Percentiles rank a stretch among this genome's conserved stretches.
phyloP scores from a whole-genome alignment of 2,888 invertebrate genomes.

The Trachelus tabidus region DNA sequence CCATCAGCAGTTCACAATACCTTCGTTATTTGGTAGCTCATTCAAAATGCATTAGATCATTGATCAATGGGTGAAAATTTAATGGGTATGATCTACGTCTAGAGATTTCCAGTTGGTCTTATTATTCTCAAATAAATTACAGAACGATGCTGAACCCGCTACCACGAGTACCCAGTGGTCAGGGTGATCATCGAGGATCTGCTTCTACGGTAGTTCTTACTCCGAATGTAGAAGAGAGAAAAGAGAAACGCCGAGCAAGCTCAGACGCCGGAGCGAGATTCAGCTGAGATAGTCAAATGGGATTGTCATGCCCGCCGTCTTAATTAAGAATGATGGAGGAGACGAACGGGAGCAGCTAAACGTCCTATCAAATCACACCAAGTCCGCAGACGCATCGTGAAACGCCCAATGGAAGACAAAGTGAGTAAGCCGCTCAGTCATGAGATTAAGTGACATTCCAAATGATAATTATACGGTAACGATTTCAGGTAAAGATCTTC shows the following conservation, averaged over 20 bases:
- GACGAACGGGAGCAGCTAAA: constrained; percentile 7
- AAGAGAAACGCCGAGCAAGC: background rate
- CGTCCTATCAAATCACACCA: constrained; percentile 1
- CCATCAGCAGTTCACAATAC: background rate
- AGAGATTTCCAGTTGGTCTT: background rate
- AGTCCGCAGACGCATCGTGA: background rate
- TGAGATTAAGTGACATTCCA: background rate
- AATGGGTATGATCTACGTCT: background rate
- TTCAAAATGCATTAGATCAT: constrained; percentile 16
- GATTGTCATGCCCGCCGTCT: constrained; percentile 31
- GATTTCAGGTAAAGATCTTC: background rate
- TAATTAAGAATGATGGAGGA: constrained; percentile 45
- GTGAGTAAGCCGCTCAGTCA: background rate
- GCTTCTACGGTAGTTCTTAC: background rate
- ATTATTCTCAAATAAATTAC: constrained; percentile 9
- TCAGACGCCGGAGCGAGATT: constrained; percentile 15
- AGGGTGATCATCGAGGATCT: background rate
- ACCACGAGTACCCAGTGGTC: background rate
- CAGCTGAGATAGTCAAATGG: constrained; percentile 36
- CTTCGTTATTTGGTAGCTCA: constrained; percentile 6
- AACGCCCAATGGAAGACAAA: background rate
- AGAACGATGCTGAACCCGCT: background rate
- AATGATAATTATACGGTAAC: background rate
- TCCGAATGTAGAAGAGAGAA: background rate
- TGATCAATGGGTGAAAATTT: background rate